phyloP scores from a whole-genome alignment of 2,888 invertebrate species.

The Pyralis farinalis region DNA sequence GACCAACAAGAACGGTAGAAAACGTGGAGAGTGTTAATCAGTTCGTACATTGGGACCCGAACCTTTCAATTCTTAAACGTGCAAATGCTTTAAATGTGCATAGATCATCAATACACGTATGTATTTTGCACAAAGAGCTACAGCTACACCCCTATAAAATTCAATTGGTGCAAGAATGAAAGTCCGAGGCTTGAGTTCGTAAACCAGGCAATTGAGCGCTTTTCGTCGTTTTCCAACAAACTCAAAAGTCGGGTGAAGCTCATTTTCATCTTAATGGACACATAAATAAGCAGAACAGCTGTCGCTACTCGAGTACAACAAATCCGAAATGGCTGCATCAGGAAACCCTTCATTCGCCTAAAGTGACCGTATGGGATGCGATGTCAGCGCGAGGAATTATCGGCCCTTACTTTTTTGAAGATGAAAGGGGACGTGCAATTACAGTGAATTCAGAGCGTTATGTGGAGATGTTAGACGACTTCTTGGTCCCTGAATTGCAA shows the following conservation, averaged over 20 bases:
- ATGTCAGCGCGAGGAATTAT: conserved; percentile 11
- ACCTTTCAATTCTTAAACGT: conserved; percentile 21
- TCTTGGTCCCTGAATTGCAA: too few species aligned
- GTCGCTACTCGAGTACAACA: conserved; percentile 6
- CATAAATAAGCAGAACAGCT: conserved; percentile 12
- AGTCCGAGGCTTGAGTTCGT: not conserved
- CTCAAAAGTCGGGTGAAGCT: conserved; percentile 6
- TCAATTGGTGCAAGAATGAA: not conserved
- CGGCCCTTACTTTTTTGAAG: conserved; percentile 13
- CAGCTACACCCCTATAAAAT: not conserved
- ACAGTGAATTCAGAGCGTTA: not conserved
- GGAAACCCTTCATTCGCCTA: conserved; percentile 6
- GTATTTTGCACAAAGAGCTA: not conserved
- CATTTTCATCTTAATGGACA: conserved; percentile 12
- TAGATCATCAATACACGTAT: conserved; percentile 7
- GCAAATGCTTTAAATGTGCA: conserved; percentile 14
- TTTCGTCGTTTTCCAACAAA: not conserved
- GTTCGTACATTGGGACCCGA: conserved; percentile 16
- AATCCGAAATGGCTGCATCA: not conserved
- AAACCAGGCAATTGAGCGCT: not conserved
- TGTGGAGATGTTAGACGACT: not conserved
- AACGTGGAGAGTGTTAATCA: conserved; percentile 14
- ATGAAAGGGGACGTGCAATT: not conserved
- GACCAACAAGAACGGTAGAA: conserved; percentile 13
- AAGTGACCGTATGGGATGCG: conserved; percentile 11